A percentile compares a stretch with the other conserved stretches of the same genome.
These are phyloP conservation scores for Pristionchus exspectatus DNA, from an alignment of 2,888 invertebrate genomes.

Conservation along the genomic window DNA sequence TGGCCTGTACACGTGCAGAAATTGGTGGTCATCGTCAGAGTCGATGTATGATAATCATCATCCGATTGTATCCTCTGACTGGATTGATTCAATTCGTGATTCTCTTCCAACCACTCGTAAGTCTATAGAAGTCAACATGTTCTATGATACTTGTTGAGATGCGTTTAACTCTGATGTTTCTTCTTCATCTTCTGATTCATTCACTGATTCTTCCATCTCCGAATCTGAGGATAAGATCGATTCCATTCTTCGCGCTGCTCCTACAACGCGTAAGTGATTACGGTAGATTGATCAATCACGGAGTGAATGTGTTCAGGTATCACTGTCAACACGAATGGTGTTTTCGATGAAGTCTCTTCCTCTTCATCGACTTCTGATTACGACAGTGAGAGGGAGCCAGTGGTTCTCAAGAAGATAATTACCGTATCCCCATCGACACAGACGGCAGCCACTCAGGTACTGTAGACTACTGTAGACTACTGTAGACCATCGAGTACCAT, in stretches of 20 bases:
- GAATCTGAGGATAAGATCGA: neutral
- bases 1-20: no score
- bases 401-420: neutral
- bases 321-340: neutral
- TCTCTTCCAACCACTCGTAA: neutral
- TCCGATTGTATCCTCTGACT: neutral
- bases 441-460: neutral
- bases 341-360: neutral
- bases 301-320: neutral
- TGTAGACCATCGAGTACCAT: neutral
- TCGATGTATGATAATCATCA: neutral
- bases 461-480: conserved; percentile 6
- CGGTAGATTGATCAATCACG: neutral
- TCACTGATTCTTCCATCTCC: no score
- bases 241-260: neutral
- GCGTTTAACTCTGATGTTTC: neutral
- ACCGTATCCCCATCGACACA: neutral
- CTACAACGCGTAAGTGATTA: neutral
- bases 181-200: conserved; percentile 10
- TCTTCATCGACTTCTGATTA: neutral
- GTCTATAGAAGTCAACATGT: neutral
- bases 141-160: neutral
- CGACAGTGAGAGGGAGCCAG: neutral
- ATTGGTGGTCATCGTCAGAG: no score
- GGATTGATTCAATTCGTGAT: neutral